Base-by-base conservation (phyloP, 2,888 invertebrate genomes). In the Polietes domitor region DNA sequence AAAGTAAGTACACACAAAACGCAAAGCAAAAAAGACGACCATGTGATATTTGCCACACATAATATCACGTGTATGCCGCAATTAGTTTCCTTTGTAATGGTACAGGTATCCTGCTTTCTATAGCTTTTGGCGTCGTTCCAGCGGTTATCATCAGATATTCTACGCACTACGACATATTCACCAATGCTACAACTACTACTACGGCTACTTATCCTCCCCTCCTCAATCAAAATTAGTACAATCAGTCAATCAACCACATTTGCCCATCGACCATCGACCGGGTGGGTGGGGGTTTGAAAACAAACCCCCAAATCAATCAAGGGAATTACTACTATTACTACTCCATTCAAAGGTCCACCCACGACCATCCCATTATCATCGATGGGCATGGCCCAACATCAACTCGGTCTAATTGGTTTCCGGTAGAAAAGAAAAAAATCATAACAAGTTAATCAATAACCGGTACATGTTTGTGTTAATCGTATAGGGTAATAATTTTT, bases 21-120 rank as follows among this genome's bases (percentile, higher is more conserved):
- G 17, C n/a, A 50, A 50, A 50, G 19, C 50, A n/a, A 17, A 50
- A n/a, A 24, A 58, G 58, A 58, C 58, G 26, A 58, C 58, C 58
- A 58, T 58, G 58, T 58, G 58, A 58, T 58, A 58, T 58, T 26
- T 58, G 37, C 15, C 10, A 53, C 53, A 53, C 53, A 53, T 26
- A 26, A 58, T 58, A 58, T 58, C 58, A 58, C 58, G 58, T 58
- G 58, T 58, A 24, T 58, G 58, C 58, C 58, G 58, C 58, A 58
- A 58, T 58, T 58, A 58, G 58, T 58, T 58, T 58, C 26, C 58
- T 58, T 58, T 58, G 26, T 21, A 26, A 58, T 58, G 58, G 58
- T 58, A 58, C 58, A 58, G 58, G 58, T 58, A 58, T 58, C 58
- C 58, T 58, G 58, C 58, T 58, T 58, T 58, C 58, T 58, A 58